These are phyloP conservation scores for Phalacrocorax aristotelis DNA, from an alignment of 2,113 vertebrate species.

Conservation along the genomic window DNA sequence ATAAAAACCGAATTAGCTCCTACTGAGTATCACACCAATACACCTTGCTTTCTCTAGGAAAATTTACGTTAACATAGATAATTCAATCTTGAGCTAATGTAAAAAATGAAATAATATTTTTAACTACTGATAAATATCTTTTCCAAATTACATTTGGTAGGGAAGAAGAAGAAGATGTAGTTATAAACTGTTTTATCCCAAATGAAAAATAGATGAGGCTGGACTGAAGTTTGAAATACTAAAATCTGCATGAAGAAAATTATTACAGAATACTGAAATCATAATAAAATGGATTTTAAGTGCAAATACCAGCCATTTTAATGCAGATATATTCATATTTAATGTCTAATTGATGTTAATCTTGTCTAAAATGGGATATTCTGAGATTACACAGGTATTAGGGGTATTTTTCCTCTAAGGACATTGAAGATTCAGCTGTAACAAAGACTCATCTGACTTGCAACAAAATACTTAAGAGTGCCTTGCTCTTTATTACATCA, in stretches of 20 bases:
- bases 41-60: not conserved
- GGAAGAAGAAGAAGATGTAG: not conserved
- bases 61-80: not conserved
- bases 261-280: not conserved
- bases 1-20: not conserved
- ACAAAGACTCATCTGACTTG: not conserved
- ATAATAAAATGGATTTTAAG: not conserved
- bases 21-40: not conserved
- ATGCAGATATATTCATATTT: not conserved
- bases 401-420: not conserved
- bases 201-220: not conserved
- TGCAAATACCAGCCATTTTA: not conserved
- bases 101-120: not conserved
- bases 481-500: not conserved
- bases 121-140: not conserved
- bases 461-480: not conserved
- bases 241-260: not conserved
- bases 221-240: not conserved
- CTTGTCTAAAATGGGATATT: not conserved
- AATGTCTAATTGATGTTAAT: not conserved
- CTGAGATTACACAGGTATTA: not conserved
- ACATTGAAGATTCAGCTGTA: not conserved
- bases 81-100: not conserved
- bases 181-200: not conserved
- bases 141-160: not conserved